phyloP scores from a whole-genome alignment of 2,888 invertebrate species.

The Trilocha varians region DNA sequence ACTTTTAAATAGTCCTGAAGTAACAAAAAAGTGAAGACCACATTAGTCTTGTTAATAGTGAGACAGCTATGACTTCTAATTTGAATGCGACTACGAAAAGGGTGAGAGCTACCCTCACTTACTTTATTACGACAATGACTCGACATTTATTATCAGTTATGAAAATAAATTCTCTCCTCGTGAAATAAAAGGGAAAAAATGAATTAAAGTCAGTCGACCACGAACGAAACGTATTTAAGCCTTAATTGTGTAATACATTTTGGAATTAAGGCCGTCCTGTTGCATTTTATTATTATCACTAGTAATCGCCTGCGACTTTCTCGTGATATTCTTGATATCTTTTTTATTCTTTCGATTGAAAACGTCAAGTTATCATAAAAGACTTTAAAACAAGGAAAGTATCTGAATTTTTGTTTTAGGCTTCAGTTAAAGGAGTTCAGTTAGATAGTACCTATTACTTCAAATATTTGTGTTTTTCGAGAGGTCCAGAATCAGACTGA shows the following conservation, averaged over 20 bases:
- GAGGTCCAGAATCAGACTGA: too few species aligned
- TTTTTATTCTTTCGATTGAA: too few species aligned
- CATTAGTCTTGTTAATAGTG: neutral
- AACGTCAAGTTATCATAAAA: too few species aligned
- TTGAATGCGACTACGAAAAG: slow-evolving; percentile 20
- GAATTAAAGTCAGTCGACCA: slow-evolving; percentile 43
- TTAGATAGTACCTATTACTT: too few species aligned
- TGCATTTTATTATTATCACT: slow-evolving; percentile 46
- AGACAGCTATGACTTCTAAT: neutral
- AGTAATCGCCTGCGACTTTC: slow-evolving; percentile 8
- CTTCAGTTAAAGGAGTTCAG: too few species aligned
- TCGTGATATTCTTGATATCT: too few species aligned
- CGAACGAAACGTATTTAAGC: slow-evolving; percentile 35
- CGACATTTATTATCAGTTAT: slow-evolving; percentile 64
- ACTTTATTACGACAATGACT: slow-evolving; percentile 62
- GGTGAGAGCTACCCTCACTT: slow-evolving; percentile 36
- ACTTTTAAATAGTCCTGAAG: neutral
- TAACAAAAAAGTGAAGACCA: neutral
- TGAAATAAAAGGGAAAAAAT: slow-evolving; percentile 49
- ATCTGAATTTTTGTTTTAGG: too few species aligned
- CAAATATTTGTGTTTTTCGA: too few species aligned
- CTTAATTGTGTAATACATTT: slow-evolving; percentile 52
- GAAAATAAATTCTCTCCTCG: slow-evolving; percentile 53
- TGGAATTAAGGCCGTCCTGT: slow-evolving; percentile 32
- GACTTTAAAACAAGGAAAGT: too few species aligned